Conservation (phyloP, 2,797 vertebrate species). For the Pipistrellus kuhlii region DNA sequence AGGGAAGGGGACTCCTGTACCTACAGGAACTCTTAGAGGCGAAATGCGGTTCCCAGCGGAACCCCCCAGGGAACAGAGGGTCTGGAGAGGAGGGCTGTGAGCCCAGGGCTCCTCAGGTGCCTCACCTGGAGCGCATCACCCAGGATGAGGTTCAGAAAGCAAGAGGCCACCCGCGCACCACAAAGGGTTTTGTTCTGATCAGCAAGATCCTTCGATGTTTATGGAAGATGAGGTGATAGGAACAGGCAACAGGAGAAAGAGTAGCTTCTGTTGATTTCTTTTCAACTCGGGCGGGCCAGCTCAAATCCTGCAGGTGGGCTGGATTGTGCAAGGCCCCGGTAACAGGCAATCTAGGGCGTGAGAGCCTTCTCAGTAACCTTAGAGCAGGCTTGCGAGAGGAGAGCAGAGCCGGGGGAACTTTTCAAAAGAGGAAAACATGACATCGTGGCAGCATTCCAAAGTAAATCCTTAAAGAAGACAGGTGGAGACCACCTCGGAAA, state of each 20-base stretch:
- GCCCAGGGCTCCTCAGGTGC: neutral
- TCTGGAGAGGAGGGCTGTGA: neutral
- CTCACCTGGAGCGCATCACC: neutral
- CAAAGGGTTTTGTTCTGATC: neutral
- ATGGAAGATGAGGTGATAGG: neutral
- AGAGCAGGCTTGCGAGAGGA: neutral
- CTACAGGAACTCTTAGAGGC: neutral
- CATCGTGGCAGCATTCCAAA: conserved; percentile 5
- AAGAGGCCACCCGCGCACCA: neutral
- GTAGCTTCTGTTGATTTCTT: neutral
- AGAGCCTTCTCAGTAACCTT: no score
- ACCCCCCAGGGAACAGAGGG: no score
- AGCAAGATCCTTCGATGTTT: neutral
- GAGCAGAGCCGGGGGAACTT: neutral
- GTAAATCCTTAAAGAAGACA: neutral
- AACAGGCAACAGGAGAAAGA: neutral
- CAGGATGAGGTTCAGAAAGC: neutral
- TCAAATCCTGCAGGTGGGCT: neutral
- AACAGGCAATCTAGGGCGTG: neutral
- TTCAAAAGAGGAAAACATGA: neutral
- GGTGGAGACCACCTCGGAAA: neutral
- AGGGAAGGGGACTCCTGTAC: neutral
- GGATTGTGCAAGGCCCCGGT: neutral
- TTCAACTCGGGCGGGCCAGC: neutral
- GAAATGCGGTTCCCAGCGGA: neutral